These are phyloP conservation scores for Halictus quadricinctus DNA, from an alignment of 2,888 invertebrate genomes.

Conservation along the genomic window DNA sequence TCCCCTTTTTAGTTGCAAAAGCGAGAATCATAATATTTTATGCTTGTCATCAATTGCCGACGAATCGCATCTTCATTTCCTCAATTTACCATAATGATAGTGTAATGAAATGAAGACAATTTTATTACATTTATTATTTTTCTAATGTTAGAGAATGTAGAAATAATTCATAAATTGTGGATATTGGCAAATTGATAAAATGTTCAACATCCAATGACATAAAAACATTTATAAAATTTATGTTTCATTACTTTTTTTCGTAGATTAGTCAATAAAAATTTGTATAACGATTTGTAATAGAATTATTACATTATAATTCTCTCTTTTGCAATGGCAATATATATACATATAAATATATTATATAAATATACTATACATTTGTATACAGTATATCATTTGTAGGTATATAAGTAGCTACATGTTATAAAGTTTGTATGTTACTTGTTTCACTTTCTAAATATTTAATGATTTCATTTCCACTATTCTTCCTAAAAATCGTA, in stretches of 20 bases:
- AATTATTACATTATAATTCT: constrained; percentile 20
- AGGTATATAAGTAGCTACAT: constrained; percentile 18
- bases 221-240: neutral
- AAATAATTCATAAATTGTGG: neutral
- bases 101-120: neutral
- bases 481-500: constrained; percentile 13
- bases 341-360: neutral
- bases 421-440: constrained; percentile 26
- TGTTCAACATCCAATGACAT: neutral
- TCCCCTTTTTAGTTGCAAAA: constrained; percentile 35
- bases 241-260: neutral
- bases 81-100: neutral
- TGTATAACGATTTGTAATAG: neutral
- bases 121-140: constrained; percentile 11
- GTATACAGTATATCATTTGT: constrained; percentile 16
- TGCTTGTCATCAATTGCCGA: neutral
- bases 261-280: constrained; percentile 15
- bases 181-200: neutral
- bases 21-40: constrained; percentile 35
- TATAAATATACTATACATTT: constrained; percentile 25
- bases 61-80: neutral
- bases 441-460: constrained; percentile 2
- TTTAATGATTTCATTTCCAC: constrained; percentile 12
- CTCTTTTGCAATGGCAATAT: constrained; percentile 33
- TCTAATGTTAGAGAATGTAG: constrained; percentile 1